Conservation (phyloP, 2,888 invertebrate genomes). For the Chrysotoxum bicinctum region DNA sequence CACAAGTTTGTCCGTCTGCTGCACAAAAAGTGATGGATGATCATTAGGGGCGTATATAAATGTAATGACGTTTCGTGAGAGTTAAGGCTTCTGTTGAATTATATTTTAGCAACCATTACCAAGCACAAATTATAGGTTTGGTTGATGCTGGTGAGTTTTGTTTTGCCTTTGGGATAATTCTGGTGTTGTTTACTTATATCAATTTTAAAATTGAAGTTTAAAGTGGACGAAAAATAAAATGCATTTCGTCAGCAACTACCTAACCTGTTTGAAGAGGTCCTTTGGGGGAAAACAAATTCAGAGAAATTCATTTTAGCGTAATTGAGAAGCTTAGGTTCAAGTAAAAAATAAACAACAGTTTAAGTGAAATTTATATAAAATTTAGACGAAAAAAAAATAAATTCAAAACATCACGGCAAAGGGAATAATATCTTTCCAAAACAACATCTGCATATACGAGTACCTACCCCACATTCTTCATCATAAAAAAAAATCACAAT, state of each 20-base stretch:
- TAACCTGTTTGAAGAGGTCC: neutral
- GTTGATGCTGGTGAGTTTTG: slow-evolving; percentile 33
- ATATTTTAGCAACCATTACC: slow-evolving; percentile 17
- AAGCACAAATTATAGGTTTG: slow-evolving; percentile 32
- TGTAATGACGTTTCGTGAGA: slow-evolving; percentile 40
- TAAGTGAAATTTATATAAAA: neutral
- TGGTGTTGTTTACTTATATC: slow-evolving; percentile 1
- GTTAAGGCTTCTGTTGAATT: slow-evolving; percentile 46
- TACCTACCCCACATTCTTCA: too few species aligned
- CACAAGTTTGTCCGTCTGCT: slow-evolving; percentile 31
- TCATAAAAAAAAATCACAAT: neutral
- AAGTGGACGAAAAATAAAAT: slow-evolving; percentile 29
- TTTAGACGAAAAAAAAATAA: neutral
- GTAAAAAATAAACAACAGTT: neutral
- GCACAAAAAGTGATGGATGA: slow-evolving; percentile 43
- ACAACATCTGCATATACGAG: neutral
- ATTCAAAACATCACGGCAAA: neutral
- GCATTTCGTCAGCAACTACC: neutral
- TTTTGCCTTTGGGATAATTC: slow-evolving; percentile 26
- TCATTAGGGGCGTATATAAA: slow-evolving; percentile 36
- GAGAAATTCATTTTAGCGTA: neutral
- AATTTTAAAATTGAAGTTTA: slow-evolving; percentile 22
- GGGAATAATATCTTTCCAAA: neutral
- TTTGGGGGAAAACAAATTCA: neutral
- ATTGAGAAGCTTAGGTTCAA: neutral